These are phyloP conservation scores for Baronia brevicornis DNA, from an alignment of 2,888 invertebrate genomes.

Conservation along the genomic window DNA sequence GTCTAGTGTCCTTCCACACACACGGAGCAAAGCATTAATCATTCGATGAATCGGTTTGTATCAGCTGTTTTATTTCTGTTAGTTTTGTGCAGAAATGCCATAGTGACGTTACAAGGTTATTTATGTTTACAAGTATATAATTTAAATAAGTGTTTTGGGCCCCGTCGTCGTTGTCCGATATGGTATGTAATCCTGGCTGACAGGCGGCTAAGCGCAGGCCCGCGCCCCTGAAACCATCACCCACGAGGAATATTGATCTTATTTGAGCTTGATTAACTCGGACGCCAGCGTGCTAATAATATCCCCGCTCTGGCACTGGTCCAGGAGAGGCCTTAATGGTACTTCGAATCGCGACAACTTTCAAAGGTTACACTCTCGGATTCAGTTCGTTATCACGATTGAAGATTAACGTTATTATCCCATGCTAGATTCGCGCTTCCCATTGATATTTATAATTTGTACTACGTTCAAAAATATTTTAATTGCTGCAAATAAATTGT, in stretches of 20 bases:
- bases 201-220: constrained; percentile 25
- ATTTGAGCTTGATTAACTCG: constrained; percentile 74
- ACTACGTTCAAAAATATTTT: too few relatives aligned
- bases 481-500: too few relatives aligned
- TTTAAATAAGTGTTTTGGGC: constrained; percentile 26
- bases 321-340: constrained; percentile 71
- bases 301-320: constrained; percentile 61
- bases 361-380: constrained; percentile 53
- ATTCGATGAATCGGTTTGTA: constrained; percentile 7
- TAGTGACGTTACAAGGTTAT: constrained; percentile 30
- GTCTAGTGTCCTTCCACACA: constrained; percentile 10
- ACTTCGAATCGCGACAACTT: constrained; percentile 69
- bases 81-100: constrained; percentile 23
- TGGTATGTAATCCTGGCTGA: constrained; percentile 41
- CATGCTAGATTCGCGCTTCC: background rate
- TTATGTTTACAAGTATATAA: constrained; percentile 24
- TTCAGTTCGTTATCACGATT: constrained; percentile 17
- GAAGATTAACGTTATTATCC: constrained; percentile 10
- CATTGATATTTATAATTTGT: too few relatives aligned
- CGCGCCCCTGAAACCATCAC: constrained; percentile 55
- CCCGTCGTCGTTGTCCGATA: constrained; percentile 28
- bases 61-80: constrained; percentile 17
- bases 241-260: constrained; percentile 71
- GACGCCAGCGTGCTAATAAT: constrained; percentile 71
- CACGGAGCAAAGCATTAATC: constrained; percentile 9